Evolutionary conservation across 2,888 invertebrate species (phyloP).

Genomic region (Craniophora ligustri): DNA sequence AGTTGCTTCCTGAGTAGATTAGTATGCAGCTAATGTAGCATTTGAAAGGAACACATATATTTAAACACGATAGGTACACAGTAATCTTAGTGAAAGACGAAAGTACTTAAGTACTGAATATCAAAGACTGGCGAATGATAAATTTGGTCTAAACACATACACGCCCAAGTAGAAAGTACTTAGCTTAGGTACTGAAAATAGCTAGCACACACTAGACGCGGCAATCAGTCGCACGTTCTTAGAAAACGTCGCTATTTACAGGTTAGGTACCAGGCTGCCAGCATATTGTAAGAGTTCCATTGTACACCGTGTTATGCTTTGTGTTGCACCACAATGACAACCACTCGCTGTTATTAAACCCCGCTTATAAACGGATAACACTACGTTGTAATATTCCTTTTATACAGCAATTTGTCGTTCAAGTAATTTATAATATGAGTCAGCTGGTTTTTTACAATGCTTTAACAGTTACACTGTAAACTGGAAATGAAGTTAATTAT

Average conservation of each 20-base stretch:
- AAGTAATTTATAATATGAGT: conserved; percentile 45
- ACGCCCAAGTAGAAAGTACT: conserved; percentile 6
- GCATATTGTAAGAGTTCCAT: conserved; percentile 20
- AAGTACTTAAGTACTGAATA: conserved; percentile 27
- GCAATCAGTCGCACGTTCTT: conserved; percentile 42
- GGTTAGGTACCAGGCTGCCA: conserved; percentile 5
- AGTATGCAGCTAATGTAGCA: background rate
- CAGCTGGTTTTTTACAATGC: conserved; percentile 41
- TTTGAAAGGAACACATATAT: conserved; percentile 1
- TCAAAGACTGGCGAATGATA: conserved; percentile 16
- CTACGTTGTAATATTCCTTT: conserved; percentile 54
- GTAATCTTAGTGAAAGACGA: conserved; percentile 28
- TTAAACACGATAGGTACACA: background rate
- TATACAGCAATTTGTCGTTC: conserved; percentile 47
- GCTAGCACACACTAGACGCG: conserved; percentile 25
- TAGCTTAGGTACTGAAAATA: conserved; percentile 29
- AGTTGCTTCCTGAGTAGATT: conserved; percentile 1
- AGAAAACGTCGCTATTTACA: conserved; percentile 47
- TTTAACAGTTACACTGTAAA: conserved; percentile 35
- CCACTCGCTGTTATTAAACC: conserved; percentile 49
- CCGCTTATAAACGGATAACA: conserved; percentile 62
- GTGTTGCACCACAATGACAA: conserved; percentile 39
- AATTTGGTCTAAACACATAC: background rate
- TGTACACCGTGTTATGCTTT: conserved; percentile 33
- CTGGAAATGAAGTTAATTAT: conserved; percentile 51